Base-by-base conservation (phyloP, 1,140 invertebrate genomes). In the Ceratosolen fusciceps region DNA sequence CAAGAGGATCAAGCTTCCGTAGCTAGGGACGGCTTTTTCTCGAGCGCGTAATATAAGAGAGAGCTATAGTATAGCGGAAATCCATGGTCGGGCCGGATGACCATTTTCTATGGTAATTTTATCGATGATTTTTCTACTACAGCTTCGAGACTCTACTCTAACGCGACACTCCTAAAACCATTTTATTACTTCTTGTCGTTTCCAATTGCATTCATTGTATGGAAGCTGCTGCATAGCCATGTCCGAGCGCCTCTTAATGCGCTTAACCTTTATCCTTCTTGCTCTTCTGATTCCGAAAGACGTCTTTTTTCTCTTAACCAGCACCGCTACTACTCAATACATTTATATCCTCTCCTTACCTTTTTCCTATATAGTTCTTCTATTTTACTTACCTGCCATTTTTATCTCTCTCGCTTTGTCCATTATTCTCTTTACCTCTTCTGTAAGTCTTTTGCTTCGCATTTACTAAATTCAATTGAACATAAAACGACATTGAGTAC, bases 61-160 rank as follows among this genome's bases (percentile, higher is more conserved):
- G 24, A 10, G 26, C 0, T 16, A 71, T 54, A 71, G 2, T 29
- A 29, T 37, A 9, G 19, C 10, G 31, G 10, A 37, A 56, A 52
- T 68, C 60, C 21, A 34, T 31, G 43, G 8, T 12, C 52, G 49
- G 19, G 24, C 1, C 4, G 54, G 67, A 71, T 81, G 75, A 81
- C 68, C 80, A 70, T 78, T 81, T 81, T 81, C 47, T 78, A 81
- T 78, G 70, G n/a, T 81, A 81, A 78, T 81, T 81, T 81, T 74
- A 81, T 81, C 75, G 80, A 74, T 68, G 70, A 74, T 74, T 81
- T 67, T 67, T 78, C n/a, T 34, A 3, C 54, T 14, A 14, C 31
- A n/a, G 2, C 37, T n/a, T n/a, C n/a, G n/a, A n/a, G n/a, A n/a
- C n/a, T n/a, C n/a, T n/a, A n/a, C n/a, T n/a, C n/a, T n/a, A n/a